A percentile compares a stretch with the other conserved stretches of the same genome.
phyloP scores from a whole-genome alignment of 2,888 invertebrate species.

The Dryadula phaetusa region DNA sequence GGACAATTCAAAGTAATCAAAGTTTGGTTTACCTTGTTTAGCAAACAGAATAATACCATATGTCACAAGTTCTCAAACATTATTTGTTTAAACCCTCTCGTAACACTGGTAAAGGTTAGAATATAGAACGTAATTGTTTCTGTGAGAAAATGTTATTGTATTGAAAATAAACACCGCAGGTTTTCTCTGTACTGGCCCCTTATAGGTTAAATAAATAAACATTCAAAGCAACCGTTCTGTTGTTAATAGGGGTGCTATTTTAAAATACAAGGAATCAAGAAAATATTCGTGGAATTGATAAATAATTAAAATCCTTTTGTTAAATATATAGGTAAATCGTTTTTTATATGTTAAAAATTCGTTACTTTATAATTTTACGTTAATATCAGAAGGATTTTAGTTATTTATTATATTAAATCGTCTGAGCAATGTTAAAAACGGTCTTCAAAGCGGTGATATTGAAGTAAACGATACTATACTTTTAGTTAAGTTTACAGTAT shows the following conservation, averaged over 20 bases:
- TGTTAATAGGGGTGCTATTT: conserved; percentile 37
- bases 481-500: conserved; percentile 31
- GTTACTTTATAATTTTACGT: too few species aligned
- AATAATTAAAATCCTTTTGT: conserved; percentile 7
- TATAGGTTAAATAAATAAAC: conserved; percentile 50
- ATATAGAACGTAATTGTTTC: conserved; percentile 45
- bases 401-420: too few species aligned
- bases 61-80: conserved; percentile 54
- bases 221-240: conserved; percentile 29
- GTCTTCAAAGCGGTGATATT: conserved; percentile 11
- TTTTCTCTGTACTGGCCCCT: conserved; percentile 40
- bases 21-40: neutral
- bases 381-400: too few species aligned
- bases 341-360: neutral
- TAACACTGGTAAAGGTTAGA: conserved; percentile 28
- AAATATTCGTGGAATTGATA: conserved; percentile 30
- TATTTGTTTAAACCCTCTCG: conserved; percentile 64
- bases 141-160: conserved; percentile 60
- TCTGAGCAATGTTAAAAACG: neutral
- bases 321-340: neutral
- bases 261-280: conserved; percentile 30
- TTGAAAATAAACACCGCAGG: conserved; percentile 56
- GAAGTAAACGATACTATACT: conserved; percentile 12
- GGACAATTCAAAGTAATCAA: conserved; percentile 2
- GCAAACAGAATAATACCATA: conserved; percentile 27